Evolutionary conservation across 2,888 invertebrate species (phyloP).

Genomic region (Meta bourneti): DNA sequence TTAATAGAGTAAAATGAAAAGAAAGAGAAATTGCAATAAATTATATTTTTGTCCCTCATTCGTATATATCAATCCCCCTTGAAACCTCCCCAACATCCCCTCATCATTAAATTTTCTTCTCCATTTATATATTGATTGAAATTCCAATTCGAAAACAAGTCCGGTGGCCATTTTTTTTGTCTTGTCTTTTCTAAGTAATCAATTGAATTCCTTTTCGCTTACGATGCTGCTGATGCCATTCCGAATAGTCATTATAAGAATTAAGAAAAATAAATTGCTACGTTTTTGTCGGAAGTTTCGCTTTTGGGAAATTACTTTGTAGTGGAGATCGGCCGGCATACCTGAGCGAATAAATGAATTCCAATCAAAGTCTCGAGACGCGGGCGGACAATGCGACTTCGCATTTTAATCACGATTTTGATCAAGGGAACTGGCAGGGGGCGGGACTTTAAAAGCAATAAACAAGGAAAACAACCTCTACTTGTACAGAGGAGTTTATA

Average conservation of each 20-base stretch:
- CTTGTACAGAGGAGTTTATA: too few relatives aligned
- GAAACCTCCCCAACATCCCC: slow-evolving; percentile 10
- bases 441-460: not conserved
- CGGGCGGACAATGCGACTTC: not conserved
- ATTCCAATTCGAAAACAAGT: slow-evolving; percentile 74
- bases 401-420: slow-evolving; percentile 50
- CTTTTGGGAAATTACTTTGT: slow-evolving; percentile 28
- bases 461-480: too few relatives aligned
- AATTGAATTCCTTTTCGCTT: slow-evolving; percentile 31
- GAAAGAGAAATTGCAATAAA: slow-evolving; percentile 51
- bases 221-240: slow-evolving; percentile 48
- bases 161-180: slow-evolving; percentile 40
- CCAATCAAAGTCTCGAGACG: slow-evolving; percentile 38
- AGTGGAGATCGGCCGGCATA: slow-evolving; percentile 8
- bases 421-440: slow-evolving; percentile 6
- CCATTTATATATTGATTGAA: slow-evolving; percentile 75
- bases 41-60: slow-evolving; percentile 44
- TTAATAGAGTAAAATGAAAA: slow-evolving; percentile 59
- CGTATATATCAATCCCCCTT: slow-evolving; percentile 37
- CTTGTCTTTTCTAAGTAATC: slow-evolving; percentile 63
- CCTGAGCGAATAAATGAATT: slow-evolving; percentile 31
- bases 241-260: slow-evolving; percentile 69
- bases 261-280: slow-evolving; percentile 70
- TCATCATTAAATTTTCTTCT: slow-evolving; percentile 75
- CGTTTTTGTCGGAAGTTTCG: slow-evolving; percentile 39